These are phyloP conservation scores for Pampusana beccarii DNA, from an alignment of 2,113 vertebrate species.

Conservation along the genomic window DNA sequence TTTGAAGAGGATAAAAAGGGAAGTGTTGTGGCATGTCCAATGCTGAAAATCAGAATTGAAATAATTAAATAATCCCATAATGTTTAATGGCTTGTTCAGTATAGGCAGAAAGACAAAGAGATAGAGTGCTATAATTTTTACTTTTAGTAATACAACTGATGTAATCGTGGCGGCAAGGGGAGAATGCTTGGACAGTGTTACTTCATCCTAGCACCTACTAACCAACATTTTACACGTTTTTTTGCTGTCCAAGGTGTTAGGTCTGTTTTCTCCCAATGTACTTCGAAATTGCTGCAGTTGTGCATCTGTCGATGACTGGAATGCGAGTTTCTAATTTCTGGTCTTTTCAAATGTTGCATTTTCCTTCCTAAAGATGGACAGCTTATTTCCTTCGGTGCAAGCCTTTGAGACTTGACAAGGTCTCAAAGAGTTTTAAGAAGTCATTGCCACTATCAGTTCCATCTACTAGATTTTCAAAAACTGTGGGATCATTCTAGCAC, in stretches of 20 bases:
- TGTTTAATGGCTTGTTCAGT: neutral
- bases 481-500: neutral
- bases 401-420: neutral
- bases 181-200: neutral
- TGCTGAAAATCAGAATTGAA: neutral
- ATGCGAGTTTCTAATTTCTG: slow-evolving; percentile 7
- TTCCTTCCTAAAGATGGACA: neutral
- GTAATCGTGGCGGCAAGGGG: neutral
- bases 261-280: neutral
- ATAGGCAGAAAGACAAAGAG: neutral
- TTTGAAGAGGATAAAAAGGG: neutral
- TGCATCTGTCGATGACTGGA: neutral
- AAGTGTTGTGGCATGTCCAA: neutral
- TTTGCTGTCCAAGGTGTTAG: neutral
- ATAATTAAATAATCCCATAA: neutral
- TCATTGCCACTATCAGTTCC: neutral
- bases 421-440: slow-evolving; percentile 9
- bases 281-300: neutral
- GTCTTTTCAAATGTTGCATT: neutral
- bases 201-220: neutral
- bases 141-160: neutral
- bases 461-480: neutral
- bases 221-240: neutral
- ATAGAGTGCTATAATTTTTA: neutral
- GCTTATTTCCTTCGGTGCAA: slow-evolving; percentile 22